Base-by-base conservation (phyloP, 2,888 invertebrate genomes). In the Hypomecis punctinalis region DNA sequence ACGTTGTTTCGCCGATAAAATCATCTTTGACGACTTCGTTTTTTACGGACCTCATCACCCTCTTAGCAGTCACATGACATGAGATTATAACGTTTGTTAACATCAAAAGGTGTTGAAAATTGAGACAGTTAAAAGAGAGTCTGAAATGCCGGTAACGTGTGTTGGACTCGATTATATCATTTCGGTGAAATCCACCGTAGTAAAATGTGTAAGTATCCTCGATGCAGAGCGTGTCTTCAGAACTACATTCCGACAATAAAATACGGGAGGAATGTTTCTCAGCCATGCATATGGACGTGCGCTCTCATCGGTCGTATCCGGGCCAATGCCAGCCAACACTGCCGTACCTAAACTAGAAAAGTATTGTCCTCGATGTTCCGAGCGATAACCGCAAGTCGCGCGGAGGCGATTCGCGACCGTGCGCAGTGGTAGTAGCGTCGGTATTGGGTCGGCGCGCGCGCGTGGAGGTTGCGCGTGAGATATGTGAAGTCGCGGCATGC, bases 401-500 rank as follows among this genome's bases (percentile, higher is more conserved):
- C 68, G 39, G 69, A 66, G 65, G 68, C 68, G 70, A 88, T 83
- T 84, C 75, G 75, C 79, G 77, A 73, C 84, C 85, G 74, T 90
- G 85, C 74, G 58, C 57, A 68, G 36, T 67, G 42, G 46, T 4
- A 56, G 59, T 85, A 91, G 78, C 79, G 87, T 87, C 61, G 69
- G 65, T 77, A 81, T 86, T 89, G 56, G 82, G 54, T 57, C 61
- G 68, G 49, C 70, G 61, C 67, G 13, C 49, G 63, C 46, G 65
- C 68, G 82, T 84, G 86, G 91, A 91, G 88, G 91, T 91, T 90
- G 88, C 90, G 89, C 92, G 92, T 93, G 92, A 92, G 92, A 92
- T 93, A 92, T 91, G 91, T 91, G 90, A 86, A 91, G 90, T 88
- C 88, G 88, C 88, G 90, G 92, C 92, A 93, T 92, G 92, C 92